phyloP scores from a whole-genome alignment of 2,113 vertebrate genomes.

The Condylura cristata region DNA sequence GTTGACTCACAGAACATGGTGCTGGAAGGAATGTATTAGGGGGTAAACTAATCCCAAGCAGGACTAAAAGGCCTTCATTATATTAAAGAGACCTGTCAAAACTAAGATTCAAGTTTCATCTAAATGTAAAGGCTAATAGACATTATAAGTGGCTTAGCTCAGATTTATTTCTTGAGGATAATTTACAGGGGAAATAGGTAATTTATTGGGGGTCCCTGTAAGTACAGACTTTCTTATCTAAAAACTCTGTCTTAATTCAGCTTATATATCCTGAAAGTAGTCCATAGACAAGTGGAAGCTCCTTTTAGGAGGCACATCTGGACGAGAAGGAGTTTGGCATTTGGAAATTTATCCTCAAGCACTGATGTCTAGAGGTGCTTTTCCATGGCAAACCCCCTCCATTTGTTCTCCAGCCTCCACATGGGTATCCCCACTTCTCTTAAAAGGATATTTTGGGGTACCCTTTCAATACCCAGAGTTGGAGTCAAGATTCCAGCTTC shows the following conservation, averaged over 20 bases:
- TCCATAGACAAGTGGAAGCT: not conserved
- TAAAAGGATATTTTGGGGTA: not conserved
- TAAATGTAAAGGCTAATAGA: not conserved
- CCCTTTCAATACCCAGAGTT: not conserved
- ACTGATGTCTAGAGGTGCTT: not conserved
- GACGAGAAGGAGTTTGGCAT: not conserved
- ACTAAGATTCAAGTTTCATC: slow-evolving; percentile 45
- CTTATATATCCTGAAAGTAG: not conserved
- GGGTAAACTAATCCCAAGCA: slow-evolving; percentile 42
- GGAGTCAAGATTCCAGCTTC: not conserved
- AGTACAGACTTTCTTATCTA: not conserved
- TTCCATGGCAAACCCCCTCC: accelerated
- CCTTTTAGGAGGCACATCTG: not conserved
- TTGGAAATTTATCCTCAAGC: not conserved
- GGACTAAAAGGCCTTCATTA: slow-evolving; percentile 29
- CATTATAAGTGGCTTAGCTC: not conserved
- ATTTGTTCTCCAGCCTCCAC: not conserved
- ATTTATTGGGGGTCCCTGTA: not conserved
- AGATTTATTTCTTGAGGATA: not conserved
- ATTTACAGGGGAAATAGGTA: not conserved
- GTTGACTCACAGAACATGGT: slow-evolving; percentile 51
- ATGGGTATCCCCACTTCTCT: not conserved
- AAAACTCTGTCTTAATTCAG: not conserved
- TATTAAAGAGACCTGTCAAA: slow-evolving; percentile 52
- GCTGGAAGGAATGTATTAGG: slow-evolving; percentile 70